Base-by-base conservation (phyloP, 64 coral and sea anemone genomes). In the Pocillopora damicornis region DNA sequence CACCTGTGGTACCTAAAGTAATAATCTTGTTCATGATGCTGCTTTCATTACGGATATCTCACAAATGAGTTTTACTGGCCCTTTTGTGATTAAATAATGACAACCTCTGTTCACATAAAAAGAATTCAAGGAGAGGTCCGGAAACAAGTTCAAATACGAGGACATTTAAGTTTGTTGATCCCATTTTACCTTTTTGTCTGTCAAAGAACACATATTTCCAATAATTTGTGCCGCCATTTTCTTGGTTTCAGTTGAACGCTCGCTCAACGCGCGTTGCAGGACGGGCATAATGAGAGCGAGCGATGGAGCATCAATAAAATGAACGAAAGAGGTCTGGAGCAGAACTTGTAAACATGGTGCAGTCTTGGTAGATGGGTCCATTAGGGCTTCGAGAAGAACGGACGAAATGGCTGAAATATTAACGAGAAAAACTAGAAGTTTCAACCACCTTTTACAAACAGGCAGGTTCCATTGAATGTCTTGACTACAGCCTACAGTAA, bases 241-340 rank as follows among this genome's bases (percentile, higher is more conserved):
- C 85, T 99, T 99, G 16, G 93, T 92, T 83, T 94, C 97, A 2
- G 97, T 99, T 11, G 97, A 95, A 66, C 97, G 83, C 51, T 92
- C 90, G 51, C 77, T 81, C 23, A 99, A 85, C 7, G 97, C 97
- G 22, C 97, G 87, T 61, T 95, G 97, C 57, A 99, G 88, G 10
- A 99, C 90, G 35, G 97, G 97, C 97, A 99, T 99, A n/a, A 99
- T 99, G 4, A 99, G 90, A 67, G 97, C 97, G 10, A 99, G 89
- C 3, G 97, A 99, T 2, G 97, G 90, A 35, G 93, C 97, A 77
- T 98, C 95, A 80, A 99, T 99, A 16, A 99, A 94, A 76, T 99
- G 97, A 36, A 99, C 97, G 79, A 99, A 99, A 45, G 97, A 95
- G 15, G 93, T 99, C 51, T 85, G 88, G n/a, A 94, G 76, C 26